Percentiles rank a stretch among this genome's conserved stretches.
These are phyloP conservation scores for Athrips mouffetella DNA, from an alignment of 2,888 invertebrate species.

Conservation along the genomic window DNA sequence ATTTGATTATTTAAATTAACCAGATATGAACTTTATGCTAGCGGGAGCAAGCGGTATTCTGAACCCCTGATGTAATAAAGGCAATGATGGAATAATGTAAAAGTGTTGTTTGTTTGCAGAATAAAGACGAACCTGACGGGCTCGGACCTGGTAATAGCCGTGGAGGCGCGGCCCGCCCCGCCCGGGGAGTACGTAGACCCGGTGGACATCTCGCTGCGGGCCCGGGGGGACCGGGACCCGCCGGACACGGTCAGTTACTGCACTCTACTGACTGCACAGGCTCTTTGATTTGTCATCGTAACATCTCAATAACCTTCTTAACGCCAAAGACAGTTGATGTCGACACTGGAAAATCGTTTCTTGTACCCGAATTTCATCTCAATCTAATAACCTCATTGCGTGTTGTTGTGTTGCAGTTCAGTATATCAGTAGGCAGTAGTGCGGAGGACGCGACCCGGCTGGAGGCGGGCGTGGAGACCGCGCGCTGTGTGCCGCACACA, in stretches of 20 bases:
- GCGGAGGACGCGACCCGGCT: constrained; percentile 31
- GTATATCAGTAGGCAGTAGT: constrained; percentile 53
- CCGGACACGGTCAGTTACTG: constrained; percentile 38
- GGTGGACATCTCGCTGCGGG: constrained; percentile 53
- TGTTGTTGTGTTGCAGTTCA: constrained; percentile 32
- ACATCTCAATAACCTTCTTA: too few relatives aligned
- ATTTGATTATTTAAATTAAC: too few relatives aligned
- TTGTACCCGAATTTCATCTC: too few relatives aligned
- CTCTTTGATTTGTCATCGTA: too few relatives aligned
- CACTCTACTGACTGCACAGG: too few relatives aligned
- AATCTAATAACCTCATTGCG: too few relatives aligned
- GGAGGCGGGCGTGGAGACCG: constrained; percentile 39
- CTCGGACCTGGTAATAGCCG: constrained; percentile 54
- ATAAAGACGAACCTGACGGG: constrained; percentile 51
- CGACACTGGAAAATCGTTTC: too few relatives aligned
- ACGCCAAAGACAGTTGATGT: too few relatives aligned
- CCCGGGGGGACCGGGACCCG: constrained; percentile 51
- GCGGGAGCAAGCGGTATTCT: too few relatives aligned
- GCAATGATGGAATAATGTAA: too few relatives aligned
- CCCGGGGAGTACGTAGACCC: constrained; percentile 55
- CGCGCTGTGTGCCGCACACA: constrained; percentile 31
- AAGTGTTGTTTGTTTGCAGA: constrained; percentile 27
- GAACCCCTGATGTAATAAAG: too few relatives aligned
- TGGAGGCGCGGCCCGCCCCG: constrained; percentile 54
- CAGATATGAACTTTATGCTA: too few relatives aligned